phyloP scores from a whole-genome alignment of 2,888 invertebrate species.

The Tetanocera ferruginea region DNA sequence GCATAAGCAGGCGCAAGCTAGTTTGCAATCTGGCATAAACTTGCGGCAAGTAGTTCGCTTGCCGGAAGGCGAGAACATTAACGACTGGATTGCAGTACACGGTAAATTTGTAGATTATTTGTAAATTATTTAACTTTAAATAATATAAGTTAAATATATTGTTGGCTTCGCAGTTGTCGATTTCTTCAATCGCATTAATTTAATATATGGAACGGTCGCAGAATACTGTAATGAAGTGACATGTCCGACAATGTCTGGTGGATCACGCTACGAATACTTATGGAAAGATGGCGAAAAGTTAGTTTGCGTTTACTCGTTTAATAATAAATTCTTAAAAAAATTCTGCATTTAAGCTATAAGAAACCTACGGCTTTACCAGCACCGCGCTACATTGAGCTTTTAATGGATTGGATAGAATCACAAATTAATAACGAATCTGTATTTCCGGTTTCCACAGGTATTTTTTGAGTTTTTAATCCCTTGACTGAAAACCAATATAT shows the following conservation, averaged over 20 bases:
- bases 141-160: constrained; percentile 15
- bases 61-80: constrained; percentile 85
- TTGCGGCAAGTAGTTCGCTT: constrained; percentile 84
- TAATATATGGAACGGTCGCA: constrained; percentile 90
- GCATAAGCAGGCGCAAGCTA: constrained; percentile 92
- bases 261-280: constrained; percentile 88
- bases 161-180: constrained; percentile 80
- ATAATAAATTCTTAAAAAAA: neutral
- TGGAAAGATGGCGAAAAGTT: constrained; percentile 88
- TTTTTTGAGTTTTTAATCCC: neutral
- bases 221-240: constrained; percentile 86
- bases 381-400: constrained; percentile 82
- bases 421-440: constrained; percentile 90
- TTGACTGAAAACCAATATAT: too few relatives aligned
- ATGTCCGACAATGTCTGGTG: constrained; percentile 93
- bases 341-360: constrained; percentile 72
- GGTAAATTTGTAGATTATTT: constrained; percentile 71
- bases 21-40: constrained; percentile 90
- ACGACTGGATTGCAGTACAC: constrained; percentile 95
- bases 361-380: constrained; percentile 87
- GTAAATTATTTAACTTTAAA: neutral
- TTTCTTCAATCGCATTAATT: constrained; percentile 93
- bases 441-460: constrained; percentile 82
- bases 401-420: constrained; percentile 93
- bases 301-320: constrained; percentile 32